Conservation (phyloP, 2,888 invertebrate species). For the Drosophila borealis region DNA sequence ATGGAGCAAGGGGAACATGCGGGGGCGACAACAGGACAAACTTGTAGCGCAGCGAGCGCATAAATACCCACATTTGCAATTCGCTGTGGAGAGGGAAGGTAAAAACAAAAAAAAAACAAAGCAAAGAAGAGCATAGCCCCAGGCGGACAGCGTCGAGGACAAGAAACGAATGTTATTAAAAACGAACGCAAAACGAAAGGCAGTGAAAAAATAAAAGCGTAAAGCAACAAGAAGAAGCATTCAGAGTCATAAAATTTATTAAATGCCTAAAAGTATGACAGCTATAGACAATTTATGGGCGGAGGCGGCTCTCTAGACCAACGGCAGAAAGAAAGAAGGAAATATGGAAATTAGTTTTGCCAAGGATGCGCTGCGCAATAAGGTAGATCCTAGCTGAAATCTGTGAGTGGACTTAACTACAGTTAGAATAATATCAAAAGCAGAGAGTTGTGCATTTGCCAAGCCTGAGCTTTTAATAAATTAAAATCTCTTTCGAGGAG, state of each 20-base stretch:
- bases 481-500: background rate
- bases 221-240: constrained; percentile 22
- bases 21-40: constrained; percentile 8
- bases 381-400: constrained; percentile 30
- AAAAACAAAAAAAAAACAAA: constrained; percentile 2
- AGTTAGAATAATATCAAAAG: constrained; percentile 6
- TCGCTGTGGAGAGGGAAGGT: constrained; percentile 19
- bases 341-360: constrained; percentile 56
- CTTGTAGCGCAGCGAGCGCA: constrained; percentile 41
- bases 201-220: constrained; percentile 23
- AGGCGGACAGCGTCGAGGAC: constrained; percentile 60
- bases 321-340: background rate
- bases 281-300: constrained; percentile 75
- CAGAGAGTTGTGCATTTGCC: constrained; percentile 2
- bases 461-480: constrained; percentile 4
- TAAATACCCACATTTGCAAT: constrained; percentile 71
- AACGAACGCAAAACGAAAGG: constrained; percentile 30
- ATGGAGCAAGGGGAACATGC: background rate
- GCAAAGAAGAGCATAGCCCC: constrained; percentile 36
- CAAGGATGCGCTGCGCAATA: constrained; percentile 6
- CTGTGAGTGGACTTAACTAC: constrained; percentile 21
- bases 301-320: background rate
- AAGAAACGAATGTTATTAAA: constrained; percentile 71
- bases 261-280: constrained; percentile 79
- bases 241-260: constrained; percentile 76